phyloP scores from a whole-genome alignment of 2,888 invertebrate genomes.

The Venusia cambrica region DNA sequence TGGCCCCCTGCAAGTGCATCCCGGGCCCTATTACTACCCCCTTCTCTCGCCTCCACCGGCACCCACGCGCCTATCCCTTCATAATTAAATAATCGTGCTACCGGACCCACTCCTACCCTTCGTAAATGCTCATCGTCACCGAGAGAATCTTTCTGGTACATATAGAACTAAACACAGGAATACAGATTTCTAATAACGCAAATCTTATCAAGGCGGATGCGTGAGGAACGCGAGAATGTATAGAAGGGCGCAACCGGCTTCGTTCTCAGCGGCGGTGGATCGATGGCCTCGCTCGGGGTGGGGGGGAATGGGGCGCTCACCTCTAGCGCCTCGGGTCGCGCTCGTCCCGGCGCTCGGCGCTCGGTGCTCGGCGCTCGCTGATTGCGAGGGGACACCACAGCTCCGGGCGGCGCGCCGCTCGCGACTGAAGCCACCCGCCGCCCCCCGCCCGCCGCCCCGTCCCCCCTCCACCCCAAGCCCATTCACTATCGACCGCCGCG shows the following conservation, averaged over 20 bases:
- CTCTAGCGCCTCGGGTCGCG: slow-evolving; percentile 10
- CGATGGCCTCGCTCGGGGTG: too few species aligned
- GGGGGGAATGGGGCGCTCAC: slow-evolving; percentile 14
- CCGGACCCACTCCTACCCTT: too few species aligned
- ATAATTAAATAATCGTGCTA: too few species aligned
- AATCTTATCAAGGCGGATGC: background rate
- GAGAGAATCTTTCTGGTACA: too few species aligned
- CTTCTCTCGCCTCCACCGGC: too few species aligned
- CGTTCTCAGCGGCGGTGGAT: too few species aligned
- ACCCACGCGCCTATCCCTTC: too few species aligned
- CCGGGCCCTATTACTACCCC: too few species aligned
- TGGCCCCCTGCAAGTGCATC: slow-evolving; percentile 12
- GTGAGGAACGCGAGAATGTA: slow-evolving; percentile 2
- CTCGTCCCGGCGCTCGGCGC: slow-evolving; percentile 3
- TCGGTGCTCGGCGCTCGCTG: slow-evolving; percentile 32
- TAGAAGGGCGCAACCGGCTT: too few species aligned
- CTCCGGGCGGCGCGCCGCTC: slow-evolving; percentile 58
- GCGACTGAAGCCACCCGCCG: slow-evolving; percentile 67
- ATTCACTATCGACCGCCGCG: slow-evolving; percentile 52
- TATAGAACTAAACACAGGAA: background rate
- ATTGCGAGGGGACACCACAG: slow-evolving; percentile 47
- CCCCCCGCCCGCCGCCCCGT: slow-evolving; percentile 46
- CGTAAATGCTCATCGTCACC: too few species aligned
- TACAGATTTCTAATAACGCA: background rate
- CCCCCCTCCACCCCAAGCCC: slow-evolving; percentile 31